Evolutionary conservation across 2,888 invertebrate genomes (phyloP), one percentile per base, ranked within the genome.

Genomic region (Xanthia togata): DNA sequence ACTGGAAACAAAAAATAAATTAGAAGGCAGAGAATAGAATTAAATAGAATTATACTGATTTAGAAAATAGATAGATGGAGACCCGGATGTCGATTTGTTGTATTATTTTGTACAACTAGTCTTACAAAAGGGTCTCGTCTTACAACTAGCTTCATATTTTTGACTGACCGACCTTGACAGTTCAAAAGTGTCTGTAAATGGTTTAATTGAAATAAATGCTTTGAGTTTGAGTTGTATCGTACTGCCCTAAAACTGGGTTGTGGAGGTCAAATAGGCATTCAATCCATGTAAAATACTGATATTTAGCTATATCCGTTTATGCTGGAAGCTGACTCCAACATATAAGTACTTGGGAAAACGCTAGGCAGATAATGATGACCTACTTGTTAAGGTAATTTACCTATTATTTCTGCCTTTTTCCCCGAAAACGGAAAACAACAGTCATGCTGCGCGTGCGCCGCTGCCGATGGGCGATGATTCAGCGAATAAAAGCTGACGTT

Each of bases 1-100:
- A 93, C 97, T 97, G 93, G 62, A 96, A 97, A 79, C 4, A 14
- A 38, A 38, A 57, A 31, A 26, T 1, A n/a, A 38, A 62, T 26
- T 12, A 23, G 4, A 12, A 47, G 14, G 12, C 2, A 8, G 17
- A 20, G 2, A 57, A 64, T 47, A 1, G 11, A 26, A n/a, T n/a
- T n/a, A n/a, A n/a, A 55, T 23, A 5, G 0, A 41, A 23, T 31
- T 2, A 6, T 14, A 59, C 44, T 47, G 26, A 35, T 57, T 35
- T 31, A 57, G 12, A 20, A 31, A 71, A 23, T 9, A 14, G 4
- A 31, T 63, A 38, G 9, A 17, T 4, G 50, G 6, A 41, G 4
- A 31, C 11, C 1, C 9, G 35, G 3, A n/a, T 50, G 4, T 38
- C 35, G 5, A 23, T 11, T 35, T 41, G 3, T 38, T 4, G 20